Conservation (phyloP, 2,113 vertebrate species). For the Brachionichthys hirsutus region DNA sequence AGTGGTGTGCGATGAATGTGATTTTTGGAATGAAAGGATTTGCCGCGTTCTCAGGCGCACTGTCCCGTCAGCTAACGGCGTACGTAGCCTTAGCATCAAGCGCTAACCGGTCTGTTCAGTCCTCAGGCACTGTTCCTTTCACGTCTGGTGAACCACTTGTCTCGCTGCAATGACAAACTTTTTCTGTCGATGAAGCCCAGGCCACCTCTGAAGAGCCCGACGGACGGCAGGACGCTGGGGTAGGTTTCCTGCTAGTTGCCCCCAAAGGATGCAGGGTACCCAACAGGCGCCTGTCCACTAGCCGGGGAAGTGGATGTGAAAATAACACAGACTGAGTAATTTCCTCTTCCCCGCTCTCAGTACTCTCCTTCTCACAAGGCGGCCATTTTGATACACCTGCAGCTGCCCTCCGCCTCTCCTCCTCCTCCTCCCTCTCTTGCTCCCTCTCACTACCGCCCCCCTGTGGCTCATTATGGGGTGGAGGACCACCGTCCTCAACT, state of each 20-base stretch:
- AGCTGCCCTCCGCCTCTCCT: constrained; percentile 48
- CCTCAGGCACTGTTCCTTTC: constrained; percentile 55
- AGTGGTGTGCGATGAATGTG: constrained; percentile 31
- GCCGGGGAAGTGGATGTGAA: constrained; percentile 77
- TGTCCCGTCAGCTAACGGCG: constrained; percentile 3
- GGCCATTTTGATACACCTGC: constrained; percentile 52
- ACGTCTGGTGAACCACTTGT: constrained; percentile 36
- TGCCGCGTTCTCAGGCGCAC: constrained; percentile 9
- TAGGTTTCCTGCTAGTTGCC: constrained; percentile 28
- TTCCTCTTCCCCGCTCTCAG: constrained; percentile 68
- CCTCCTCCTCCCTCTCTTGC: constrained; percentile 51
- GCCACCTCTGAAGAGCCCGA: constrained; percentile 4
- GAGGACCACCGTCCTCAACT: constrained; percentile 34
- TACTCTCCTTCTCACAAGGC: constrained; percentile 45
- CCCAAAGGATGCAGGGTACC: too few species aligned
- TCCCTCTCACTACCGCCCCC: constrained; percentile 40
- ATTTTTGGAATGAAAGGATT: constrained; percentile 40
- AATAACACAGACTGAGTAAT: constrained; percentile 78
- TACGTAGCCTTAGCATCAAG: not conserved
- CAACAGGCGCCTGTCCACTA: constrained; percentile 20
- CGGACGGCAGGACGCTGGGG: not conserved
- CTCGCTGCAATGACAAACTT: constrained; percentile 25
- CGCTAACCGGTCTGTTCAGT: constrained; percentile 8
- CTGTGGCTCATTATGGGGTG: constrained; percentile 34
- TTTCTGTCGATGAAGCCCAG: constrained; percentile 5